Evolutionary conservation across 1,140 invertebrate species (phyloP).

Genomic region (Pentalonia nigronervosa): DNA sequence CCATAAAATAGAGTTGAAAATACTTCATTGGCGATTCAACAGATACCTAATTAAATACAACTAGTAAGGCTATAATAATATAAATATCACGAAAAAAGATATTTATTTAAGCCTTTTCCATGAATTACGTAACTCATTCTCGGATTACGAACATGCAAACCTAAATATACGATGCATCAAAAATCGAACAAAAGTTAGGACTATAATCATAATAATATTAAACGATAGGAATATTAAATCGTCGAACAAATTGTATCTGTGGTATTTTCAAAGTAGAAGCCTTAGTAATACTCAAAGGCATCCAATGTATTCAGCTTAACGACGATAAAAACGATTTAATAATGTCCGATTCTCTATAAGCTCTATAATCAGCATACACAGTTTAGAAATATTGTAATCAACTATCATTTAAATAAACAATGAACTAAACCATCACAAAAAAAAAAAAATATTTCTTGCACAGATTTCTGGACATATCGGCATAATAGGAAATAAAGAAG

Average conservation of each 20-base stretch:
- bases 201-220: not conserved
- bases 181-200: not conserved
- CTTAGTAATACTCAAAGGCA: not conserved
- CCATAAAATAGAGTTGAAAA: too few relatives aligned
- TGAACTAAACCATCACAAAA: not conserved
- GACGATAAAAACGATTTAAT: not conserved
- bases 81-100: too few relatives aligned
- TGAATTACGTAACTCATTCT: too few relatives aligned
- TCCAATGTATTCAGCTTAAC: not conserved
- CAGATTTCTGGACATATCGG: too few relatives aligned
- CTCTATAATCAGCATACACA: not conserved
- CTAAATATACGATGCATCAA: not conserved
- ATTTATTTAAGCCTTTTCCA: too few relatives aligned
- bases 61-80: too few relatives aligned
- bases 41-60: too few relatives aligned
- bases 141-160: too few relatives aligned
- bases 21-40: too few relatives aligned
- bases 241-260: not conserved
- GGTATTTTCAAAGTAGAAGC: not conserved
- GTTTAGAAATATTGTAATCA: not conserved
- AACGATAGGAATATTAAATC: not conserved
- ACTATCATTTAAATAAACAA: not conserved
- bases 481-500: not conserved
- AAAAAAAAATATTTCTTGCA: too few relatives aligned
- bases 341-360: not conserved